These are phyloP conservation scores for Mactra quadrangularis DNA, from an alignment of 1,140 invertebrate genomes.

Conservation along the genomic window DNA sequence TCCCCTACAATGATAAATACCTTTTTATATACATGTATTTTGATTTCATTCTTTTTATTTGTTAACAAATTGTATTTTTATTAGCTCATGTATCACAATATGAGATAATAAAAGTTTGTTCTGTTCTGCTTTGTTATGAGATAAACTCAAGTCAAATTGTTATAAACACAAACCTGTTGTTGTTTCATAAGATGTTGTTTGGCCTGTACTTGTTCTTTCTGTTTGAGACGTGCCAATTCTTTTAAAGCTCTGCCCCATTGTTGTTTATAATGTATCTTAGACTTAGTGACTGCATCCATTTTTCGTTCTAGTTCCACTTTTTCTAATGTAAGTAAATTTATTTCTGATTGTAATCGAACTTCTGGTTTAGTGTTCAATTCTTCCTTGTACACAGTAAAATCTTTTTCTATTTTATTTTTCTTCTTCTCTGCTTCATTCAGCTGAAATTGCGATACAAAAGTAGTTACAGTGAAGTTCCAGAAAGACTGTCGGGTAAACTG, in stretches of 20 bases:
- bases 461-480: too few species aligned
- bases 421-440: slow-evolving; percentile 81
- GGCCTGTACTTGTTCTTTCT: slow-evolving; percentile 81
- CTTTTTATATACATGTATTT: too few species aligned
- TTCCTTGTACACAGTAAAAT: slow-evolving; percentile 81
- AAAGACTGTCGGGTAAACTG: too few species aligned
- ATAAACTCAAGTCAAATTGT: too few species aligned
- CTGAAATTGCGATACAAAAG: too few species aligned
- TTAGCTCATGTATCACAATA: too few species aligned
- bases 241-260: slow-evolving; percentile 83
- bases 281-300: slow-evolving; percentile 82
- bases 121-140: too few species aligned
- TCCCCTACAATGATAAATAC: too few species aligned
- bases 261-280: slow-evolving; percentile 84
- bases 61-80: too few species aligned
- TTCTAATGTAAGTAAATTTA: slow-evolving; percentile 83
- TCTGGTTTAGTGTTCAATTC: slow-evolving; percentile 83
- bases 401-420: slow-evolving; percentile 77
- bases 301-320: slow-evolving; percentile 84
- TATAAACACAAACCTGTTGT: slow-evolving; percentile 79
- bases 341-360: slow-evolving; percentile 83
- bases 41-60: too few species aligned
- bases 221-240: slow-evolving; percentile 82
- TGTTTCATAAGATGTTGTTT: slow-evolving; percentile 77
- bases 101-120: too few species aligned